Conservation (phyloP, 2,888 invertebrate species). For the Leptinotarsa haldemani region DNA sequence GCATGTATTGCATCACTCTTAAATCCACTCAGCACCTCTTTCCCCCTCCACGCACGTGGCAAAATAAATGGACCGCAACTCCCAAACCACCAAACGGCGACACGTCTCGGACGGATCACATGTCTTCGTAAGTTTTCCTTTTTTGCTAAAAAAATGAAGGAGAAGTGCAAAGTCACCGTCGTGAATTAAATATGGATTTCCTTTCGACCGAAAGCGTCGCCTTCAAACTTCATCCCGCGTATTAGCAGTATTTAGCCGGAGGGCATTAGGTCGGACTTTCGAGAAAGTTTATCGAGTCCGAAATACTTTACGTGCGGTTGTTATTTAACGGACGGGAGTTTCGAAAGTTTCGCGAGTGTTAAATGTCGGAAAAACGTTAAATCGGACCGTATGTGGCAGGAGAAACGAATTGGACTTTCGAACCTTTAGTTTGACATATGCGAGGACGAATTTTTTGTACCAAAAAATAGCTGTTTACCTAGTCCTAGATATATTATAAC, state of each 20-base stretch:
- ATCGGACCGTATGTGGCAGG: neutral
- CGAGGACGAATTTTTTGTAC: neutral
- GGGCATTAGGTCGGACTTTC: constrained; percentile 9
- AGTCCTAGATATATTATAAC: neutral
- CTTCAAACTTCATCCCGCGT: constrained; percentile 8
- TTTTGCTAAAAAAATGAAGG: neutral
- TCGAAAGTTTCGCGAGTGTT: neutral
- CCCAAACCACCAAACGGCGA: neutral
- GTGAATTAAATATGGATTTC: constrained; percentile 16
- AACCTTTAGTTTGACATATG: neutral
- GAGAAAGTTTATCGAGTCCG: constrained; percentile 13
- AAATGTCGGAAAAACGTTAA: constrained; percentile 17
- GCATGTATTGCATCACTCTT: neutral
- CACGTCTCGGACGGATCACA: constrained; percentile 6
- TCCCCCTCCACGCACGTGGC: neutral
- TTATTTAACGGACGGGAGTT: constrained; percentile 18
- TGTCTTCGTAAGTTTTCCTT: constrained; percentile 6
- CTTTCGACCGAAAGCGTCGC: constrained; percentile 4
- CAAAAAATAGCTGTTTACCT: neutral
- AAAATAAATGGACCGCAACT: constrained; percentile 10
- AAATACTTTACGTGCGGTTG: constrained; percentile 15
- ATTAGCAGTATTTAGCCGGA: constrained; percentile 4
- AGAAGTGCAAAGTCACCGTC: neutral
- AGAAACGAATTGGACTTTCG: neutral
- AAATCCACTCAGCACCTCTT: neutral